Evolutionary conservation across 2,888 invertebrate genomes (phyloP), one percentile per base, ranked within the genome.

Genomic region (Eremobia ochroleuca): DNA sequence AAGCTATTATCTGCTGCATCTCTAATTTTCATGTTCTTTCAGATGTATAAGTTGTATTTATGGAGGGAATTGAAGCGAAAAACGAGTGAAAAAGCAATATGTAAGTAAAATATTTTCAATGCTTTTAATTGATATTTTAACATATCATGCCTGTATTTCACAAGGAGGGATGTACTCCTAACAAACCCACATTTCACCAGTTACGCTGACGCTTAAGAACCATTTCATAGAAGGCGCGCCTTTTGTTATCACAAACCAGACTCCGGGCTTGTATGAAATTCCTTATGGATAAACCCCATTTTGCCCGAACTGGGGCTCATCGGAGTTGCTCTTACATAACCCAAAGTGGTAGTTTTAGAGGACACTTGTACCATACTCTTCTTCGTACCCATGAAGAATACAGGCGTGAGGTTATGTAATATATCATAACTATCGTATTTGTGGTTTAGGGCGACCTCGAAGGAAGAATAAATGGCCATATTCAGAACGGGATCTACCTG

Each of bases 381-480:
- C 18, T 18, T 18, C 58, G 25, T 67, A 21, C 6, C 11, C n/a
- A 34, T 68, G 59, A 34, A 34, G 11, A 34, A 59, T n/a, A 18
- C 25, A n/a, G n/a, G 6, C 25, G 11, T 28, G n/a, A 46, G 13
- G 6, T 11, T 43, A 21, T 55, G 21, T 43, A 15, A 21, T n/a
- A 15, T 49, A 21, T 15, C 25, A 37, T 40, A 43, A 55, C 4
- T 13, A 8, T 34, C 9, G 11, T 25, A 15, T 68, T 66, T 64
- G 5, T 58, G 65, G 18, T 61, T 0, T 80, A 96, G 96, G 96
- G 96, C 93, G 93, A n/a, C 95, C 96, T 0, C 92, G 96, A 0
- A 90, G 89, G 3, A 92, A 89, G 77, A 65, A 92, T 1, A 95
- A 93, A 83, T 84, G 90, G 8, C 96, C 96, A 0, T 89, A 76